Base-by-base conservation (phyloP, 2,797 vertebrate genomes). In the Cephalopachus bancanus region DNA sequence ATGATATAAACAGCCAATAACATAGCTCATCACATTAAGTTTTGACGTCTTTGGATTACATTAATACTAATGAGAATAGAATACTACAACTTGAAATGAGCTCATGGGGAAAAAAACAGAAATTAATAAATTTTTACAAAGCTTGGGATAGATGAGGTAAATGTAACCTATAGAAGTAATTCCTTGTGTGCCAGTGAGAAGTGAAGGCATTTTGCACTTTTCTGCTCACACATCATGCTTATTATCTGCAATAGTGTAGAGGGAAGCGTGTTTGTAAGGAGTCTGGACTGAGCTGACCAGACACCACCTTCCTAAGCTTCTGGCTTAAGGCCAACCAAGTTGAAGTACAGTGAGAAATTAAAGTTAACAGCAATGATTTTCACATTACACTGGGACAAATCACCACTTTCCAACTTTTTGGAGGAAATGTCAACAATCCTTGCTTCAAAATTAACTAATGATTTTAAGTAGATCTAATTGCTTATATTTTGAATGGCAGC, bases 391-490 rank as follows among this genome's bases (percentile, higher is more conserved):
- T 12, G 10, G 89, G 92, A 22, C 20, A 79, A 64, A 37, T 83
- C 0, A 1, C 10, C 8, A 1, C 30, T 93, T 96, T 95, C 72
- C n/a, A 16, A 3, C 75, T 93, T 12, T 64, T 11, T 76, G 15
- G 30, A 5, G 92, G 71, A 89, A 19, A 10, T 90, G 79, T 65
- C 5, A 59, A 20, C 0, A 80, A 17, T 59, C 16, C 0, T 89
- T 65, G 83, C 83, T 85, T 72, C 51, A 94, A 96, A 97, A 94
- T 81, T 92, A 96, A 97, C 97, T 86, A 98, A 98, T 97, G 95
- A 97, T 98, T 98, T 98, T 84, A 97, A 97, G 97, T 98, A 93
- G 96, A 97, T 98, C 98, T 98, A 97, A 97, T 97, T 98, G 85
- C 83, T 98, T 97, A 97, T 93, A 96, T 97, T 98, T 97, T 97